These are phyloP conservation scores for Antedon mediterranea DNA, from an alignment of 53 echinoderm and acorn worm species.

Conservation along the genomic window DNA sequence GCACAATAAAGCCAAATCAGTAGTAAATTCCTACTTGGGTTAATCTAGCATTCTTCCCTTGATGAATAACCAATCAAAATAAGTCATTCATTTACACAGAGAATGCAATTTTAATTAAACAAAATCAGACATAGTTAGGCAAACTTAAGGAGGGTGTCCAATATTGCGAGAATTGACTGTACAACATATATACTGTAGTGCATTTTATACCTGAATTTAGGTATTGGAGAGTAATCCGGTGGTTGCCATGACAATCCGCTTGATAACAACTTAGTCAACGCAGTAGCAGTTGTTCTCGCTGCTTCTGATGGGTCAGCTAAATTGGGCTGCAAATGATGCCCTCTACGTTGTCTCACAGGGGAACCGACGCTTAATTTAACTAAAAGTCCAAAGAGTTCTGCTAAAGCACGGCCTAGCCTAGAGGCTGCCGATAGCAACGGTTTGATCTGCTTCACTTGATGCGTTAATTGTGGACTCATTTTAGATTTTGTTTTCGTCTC, in stretches of 20 bases:
- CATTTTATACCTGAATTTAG: conserved; percentile 84
- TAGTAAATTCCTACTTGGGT: too few relatives aligned
- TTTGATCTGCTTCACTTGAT: conserved; percentile 86
- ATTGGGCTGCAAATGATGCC: conserved; percentile 79
- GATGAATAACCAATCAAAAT: too few relatives aligned
- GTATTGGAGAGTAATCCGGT: conserved; percentile 62
- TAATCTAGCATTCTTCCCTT: too few relatives aligned
- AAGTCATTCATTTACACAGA: too few relatives aligned
- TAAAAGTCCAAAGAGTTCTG: conserved; percentile 82
- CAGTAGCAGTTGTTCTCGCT: conserved; percentile 77
- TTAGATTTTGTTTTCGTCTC: conserved; percentile 31
- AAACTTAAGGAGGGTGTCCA: too few relatives aligned
- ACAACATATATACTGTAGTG: too few relatives aligned
- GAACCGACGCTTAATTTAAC: conserved; percentile 96
- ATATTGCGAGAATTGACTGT: too few relatives aligned
- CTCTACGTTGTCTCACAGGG: conserved; percentile 63
- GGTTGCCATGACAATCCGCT: conserved; percentile 83
- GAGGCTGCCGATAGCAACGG: conserved; percentile 94
- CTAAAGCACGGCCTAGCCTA: conserved; percentile 72
- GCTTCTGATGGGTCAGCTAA: conserved; percentile 70
- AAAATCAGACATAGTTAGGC: too few relatives aligned
- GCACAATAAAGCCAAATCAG: too few relatives aligned
- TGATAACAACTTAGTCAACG: conserved; percentile 64
- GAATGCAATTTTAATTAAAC: too few relatives aligned
- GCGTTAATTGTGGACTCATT: conserved; percentile 66